Percentiles rank a stretch among this genome's conserved stretches.
Conservation (phyloP, 2,113 vertebrate genomes). For the Pachypanchax playfairii region DNA sequence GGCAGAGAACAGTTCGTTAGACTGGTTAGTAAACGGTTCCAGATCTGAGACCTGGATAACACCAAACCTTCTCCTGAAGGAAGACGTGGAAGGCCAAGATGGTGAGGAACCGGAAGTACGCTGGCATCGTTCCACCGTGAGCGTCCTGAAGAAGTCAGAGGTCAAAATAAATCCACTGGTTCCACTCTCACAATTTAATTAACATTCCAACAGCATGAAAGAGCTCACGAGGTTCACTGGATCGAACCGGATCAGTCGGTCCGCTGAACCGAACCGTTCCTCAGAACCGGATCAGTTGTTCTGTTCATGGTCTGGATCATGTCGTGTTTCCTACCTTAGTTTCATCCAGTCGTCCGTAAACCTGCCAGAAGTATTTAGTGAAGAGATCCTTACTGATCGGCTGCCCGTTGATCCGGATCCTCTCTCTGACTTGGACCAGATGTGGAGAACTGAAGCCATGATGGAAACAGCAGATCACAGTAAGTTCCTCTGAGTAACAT, state of each 20-base stretch:
- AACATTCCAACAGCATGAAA: neutral
- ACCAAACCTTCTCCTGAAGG: constrained; percentile 90
- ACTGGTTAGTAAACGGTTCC: neutral
- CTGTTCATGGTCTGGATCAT: too few relatives aligned
- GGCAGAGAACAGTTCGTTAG: neutral
- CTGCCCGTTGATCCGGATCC: constrained; percentile 92
- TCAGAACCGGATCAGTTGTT: too few relatives aligned
- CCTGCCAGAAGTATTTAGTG: constrained; percentile 94
- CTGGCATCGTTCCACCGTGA: constrained; percentile 81
- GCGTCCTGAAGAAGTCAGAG: constrained; percentile 70
- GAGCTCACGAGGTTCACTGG: too few relatives aligned
- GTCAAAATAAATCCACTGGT: neutral
- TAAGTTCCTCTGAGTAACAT: neutral
- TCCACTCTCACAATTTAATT: neutral
- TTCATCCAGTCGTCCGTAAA: constrained; percentile 88
- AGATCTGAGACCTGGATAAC: too few relatives aligned
- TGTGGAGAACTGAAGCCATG: constrained; percentile 88
- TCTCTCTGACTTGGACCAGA: constrained; percentile 93
- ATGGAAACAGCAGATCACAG: neutral
- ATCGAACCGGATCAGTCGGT: too few relatives aligned
- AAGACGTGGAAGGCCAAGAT: constrained; percentile 96
- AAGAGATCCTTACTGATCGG: constrained; percentile 92
- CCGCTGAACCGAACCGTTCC: too few relatives aligned
- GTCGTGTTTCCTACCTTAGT: constrained; percentile 82
- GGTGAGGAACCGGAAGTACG: constrained; percentile 96